phyloP scores from a whole-genome alignment of 2,797 vertebrate species.

The Enteromius viviparus region DNA sequence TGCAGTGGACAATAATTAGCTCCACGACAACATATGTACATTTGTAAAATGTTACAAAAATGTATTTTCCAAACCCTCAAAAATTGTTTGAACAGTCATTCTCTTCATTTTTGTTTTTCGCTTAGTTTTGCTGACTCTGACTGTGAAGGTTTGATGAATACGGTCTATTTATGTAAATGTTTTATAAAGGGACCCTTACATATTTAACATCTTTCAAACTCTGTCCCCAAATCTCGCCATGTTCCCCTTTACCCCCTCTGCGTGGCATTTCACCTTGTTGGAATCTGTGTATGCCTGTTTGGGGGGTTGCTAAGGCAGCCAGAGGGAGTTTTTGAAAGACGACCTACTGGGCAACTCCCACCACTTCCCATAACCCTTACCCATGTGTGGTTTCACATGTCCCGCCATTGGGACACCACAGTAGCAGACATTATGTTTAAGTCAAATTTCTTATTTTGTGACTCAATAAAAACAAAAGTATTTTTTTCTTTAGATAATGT shows the following conservation, averaged over 20 bases:
- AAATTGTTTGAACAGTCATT: neutral
- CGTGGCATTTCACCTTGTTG: slow-evolving; percentile 21
- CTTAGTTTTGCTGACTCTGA: neutral
- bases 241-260: neutral
- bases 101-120: neutral
- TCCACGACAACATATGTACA: neutral
- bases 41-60: neutral
- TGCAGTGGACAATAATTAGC: neutral
- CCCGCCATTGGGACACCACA: slow-evolving; percentile 49
- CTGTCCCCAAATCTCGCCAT: neutral
- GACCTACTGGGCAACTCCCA: slow-evolving; percentile 49
- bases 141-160: neutral
- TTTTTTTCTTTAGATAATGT: neutral
- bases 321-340: slow-evolving; percentile 52
- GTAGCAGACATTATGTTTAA: neutral
- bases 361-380: slow-evolving; percentile 39
- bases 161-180: neutral
- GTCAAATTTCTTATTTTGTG: neutral
- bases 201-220: neutral
- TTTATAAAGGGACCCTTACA: neutral
- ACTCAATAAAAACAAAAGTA: neutral
- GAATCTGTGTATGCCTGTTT: slow-evolving; percentile 56
- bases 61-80: neutral
- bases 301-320: slow-evolving; percentile 53
- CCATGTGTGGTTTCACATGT: slow-evolving; percentile 56